phyloP scores from a whole-genome alignment of 64 coral and sea anemone genomes.

The Hydrozoanthus tunicans region DNA sequence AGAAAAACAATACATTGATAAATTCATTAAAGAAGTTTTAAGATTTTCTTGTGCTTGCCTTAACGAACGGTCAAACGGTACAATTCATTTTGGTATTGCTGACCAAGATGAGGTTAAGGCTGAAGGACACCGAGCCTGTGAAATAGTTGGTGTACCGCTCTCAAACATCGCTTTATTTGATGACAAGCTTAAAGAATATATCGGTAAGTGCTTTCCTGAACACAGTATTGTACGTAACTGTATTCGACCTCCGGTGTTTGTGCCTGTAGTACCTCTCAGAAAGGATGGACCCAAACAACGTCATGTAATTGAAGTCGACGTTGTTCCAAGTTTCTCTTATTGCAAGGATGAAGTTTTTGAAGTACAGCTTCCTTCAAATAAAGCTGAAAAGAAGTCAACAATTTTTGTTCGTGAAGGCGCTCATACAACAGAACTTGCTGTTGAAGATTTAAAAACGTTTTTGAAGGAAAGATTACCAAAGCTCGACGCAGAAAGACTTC shows the following conservation, averaged over 20 bases:
- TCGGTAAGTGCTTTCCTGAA: constrained; percentile 59
- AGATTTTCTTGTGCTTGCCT: constrained; percentile 58
- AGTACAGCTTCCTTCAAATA: neutral
- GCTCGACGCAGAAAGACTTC: constrained; percentile 25
- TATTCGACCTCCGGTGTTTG: constrained; percentile 62
- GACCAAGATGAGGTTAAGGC: constrained; percentile 1
- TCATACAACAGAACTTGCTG: constrained; percentile 6
- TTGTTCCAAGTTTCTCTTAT: constrained; percentile 34
- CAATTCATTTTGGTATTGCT: constrained; percentile 65
- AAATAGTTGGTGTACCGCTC: constrained; percentile 52
- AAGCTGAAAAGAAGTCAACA: neutral
- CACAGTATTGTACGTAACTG: constrained; percentile 58
- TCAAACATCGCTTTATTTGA: neutral
- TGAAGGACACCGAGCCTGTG: neutral
- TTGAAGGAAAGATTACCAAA: neutral
- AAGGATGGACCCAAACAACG: neutral
- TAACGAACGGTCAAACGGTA: constrained; percentile 56
- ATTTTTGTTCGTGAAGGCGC: constrained; percentile 42
- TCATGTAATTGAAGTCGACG: constrained; percentile 67
- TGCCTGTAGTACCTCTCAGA: neutral
- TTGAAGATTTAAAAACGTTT: neutral
- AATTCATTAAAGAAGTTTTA: constrained; percentile 55
- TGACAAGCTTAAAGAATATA: constrained; percentile 60
- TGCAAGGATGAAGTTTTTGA: constrained; percentile 32
- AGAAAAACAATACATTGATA: neutral